Base-by-base conservation (phyloP, 1,140 invertebrate species). In the Ceratina calcarata region DNA sequence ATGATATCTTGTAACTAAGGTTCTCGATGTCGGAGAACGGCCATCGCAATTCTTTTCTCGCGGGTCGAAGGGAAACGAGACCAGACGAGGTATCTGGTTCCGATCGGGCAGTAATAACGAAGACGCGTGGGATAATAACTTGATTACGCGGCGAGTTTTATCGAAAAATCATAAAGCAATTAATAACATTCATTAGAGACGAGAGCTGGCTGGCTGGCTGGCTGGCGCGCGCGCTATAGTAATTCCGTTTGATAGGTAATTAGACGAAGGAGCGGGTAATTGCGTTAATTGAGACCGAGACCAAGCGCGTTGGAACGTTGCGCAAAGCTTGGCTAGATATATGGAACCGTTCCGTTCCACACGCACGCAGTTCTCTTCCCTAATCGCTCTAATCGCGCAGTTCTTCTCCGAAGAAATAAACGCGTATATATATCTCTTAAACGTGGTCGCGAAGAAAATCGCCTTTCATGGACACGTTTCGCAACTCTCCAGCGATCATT, bases 131-230 rank as follows among this genome's bases (percentile, higher is more conserved):
- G 86, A 91, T 88, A 91, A 90, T 89, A 88, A 89, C 86, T 90
- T 87, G 88, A 91, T 90, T 89, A 87, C 87, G 78, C 78, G 74
- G 78, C 80, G 75, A 82, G 78, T 82, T 91, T 92, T 92, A 93
- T 92, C 91, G 89, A 88, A 91, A 92, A 93, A 93, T 93, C 91
- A 90, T 92, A 91, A 91, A 92, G 89, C 89, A 92, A 92, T 93
- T 93, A 93, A 92, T 92, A 92, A 89, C 90, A 79, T 92, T 92
- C 91, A 90, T 92, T 92, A 92, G 87, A 89, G 86, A 82, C 68
- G 32, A 78, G 13, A 64, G 67, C n/a, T 79, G 51, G 67, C 67
- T 62, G 51, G 61, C 49, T 68, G 60, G 22, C 51, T 71, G 78
- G 61, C 53, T 32, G 27, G 57, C 68, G 80, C 65, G 67, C 78